Evolutionary conservation across 2,113 vertebrate species (phyloP).

Genomic region (Pundamilia nyererei): DNA sequence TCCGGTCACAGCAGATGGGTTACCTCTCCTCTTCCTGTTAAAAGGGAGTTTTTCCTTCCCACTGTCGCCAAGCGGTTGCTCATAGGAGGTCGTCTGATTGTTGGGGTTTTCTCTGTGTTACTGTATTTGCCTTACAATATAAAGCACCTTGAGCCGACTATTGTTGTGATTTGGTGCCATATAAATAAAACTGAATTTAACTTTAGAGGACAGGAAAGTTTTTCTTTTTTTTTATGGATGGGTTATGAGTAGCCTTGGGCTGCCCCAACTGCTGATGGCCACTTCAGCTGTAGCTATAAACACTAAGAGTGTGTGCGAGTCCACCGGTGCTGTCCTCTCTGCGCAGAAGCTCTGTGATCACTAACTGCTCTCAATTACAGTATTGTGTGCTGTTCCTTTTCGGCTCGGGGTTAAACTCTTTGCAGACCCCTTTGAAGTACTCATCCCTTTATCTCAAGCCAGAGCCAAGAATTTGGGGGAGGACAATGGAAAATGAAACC

Average conservation of each 20-base stretch:
- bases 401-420: slow-evolving; percentile 94
- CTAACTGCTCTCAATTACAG: slow-evolving; percentile 97
- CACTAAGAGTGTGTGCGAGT: not conserved
- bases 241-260: slow-evolving; percentile 9
- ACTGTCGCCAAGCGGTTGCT: not conserved
- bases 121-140: not conserved
- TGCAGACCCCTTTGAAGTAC: slow-evolving; percentile 95
- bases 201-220: not conserved
- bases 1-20: not conserved
- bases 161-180: not conserved
- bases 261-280: slow-evolving; percentile 33
- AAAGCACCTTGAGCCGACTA: not conserved
- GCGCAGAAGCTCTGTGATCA: slow-evolving; percentile 86
- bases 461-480: slow-evolving; percentile 88
- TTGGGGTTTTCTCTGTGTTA: not conserved
- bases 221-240: not conserved
- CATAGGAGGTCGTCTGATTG: not conserved
- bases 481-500: slow-evolving; percentile 90
- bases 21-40: not conserved
- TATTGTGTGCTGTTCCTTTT: slow-evolving; percentile 87
- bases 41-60: not conserved
- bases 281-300: slow-evolving; percentile 50
- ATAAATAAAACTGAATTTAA: not conserved
- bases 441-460: slow-evolving; percentile 99
- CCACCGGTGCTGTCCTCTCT: slow-evolving; percentile 55